A percentile compares a stretch with the other conserved stretches of the same genome.
These are phyloP conservation scores for Danio aesculapii DNA, from an alignment of 2,797 vertebrate species.

Conservation along the genomic window DNA sequence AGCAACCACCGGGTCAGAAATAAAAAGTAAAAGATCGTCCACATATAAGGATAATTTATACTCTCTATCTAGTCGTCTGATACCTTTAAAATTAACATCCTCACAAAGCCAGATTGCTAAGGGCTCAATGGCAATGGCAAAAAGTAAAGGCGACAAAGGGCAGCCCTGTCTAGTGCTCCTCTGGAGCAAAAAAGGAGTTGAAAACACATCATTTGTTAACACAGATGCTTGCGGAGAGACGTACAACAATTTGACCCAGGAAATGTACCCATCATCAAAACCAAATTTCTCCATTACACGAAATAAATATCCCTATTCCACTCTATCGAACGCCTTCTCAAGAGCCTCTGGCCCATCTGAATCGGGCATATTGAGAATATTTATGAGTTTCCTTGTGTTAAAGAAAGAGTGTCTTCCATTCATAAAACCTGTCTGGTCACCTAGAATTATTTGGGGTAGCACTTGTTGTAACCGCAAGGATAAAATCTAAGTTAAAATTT, in stretches of 20 bases:
- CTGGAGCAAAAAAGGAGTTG: background rate
- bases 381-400: slow-evolving; percentile 10
- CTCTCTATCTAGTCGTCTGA: background rate
- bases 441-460: background rate
- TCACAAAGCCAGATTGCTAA: background rate
- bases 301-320: background rate
- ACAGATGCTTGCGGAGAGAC: background rate
- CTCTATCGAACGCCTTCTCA: background rate
- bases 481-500: background rate
- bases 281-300: background rate
- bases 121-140: slow-evolving; percentile 2
- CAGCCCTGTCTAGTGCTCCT: slow-evolving; percentile 2
- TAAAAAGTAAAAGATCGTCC: background rate
- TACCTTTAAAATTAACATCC: background rate
- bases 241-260: background rate
- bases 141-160: background rate
- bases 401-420: background rate
- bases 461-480: background rate
- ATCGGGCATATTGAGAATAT: background rate
- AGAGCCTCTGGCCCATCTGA: background rate
- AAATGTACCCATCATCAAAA: background rate
- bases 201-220: background rate
- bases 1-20: background rate
- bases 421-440: slow-evolving; percentile 4
- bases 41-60: background rate